A percentile compares a stretch with the other conserved stretches of the same genome.
These are phyloP conservation scores for Bhutanitis thaidina DNA, from an alignment of 2,888 invertebrate genomes.

Conservation along the genomic window DNA sequence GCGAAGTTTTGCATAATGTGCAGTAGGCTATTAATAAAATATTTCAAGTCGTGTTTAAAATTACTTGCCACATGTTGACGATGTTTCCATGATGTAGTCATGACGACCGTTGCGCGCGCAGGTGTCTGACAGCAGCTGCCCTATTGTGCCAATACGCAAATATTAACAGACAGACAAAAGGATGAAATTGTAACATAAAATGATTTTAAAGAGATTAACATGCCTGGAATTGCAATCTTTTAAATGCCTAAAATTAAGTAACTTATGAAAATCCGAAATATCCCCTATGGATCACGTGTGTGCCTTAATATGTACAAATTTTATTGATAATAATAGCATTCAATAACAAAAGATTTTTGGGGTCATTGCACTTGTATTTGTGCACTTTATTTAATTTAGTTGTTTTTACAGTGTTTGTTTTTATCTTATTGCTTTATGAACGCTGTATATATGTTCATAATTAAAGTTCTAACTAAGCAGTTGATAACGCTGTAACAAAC, in stretches of 20 bases:
- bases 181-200: too few species aligned
- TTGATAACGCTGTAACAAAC: conserved; percentile 7
- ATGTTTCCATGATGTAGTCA: conserved; percentile 40
- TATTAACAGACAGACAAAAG: not conserved
- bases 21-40: not conserved
- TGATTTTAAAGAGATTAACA: too few species aligned
- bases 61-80: conserved; percentile 38
- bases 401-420: not conserved
- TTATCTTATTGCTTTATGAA: conserved; percentile 4
- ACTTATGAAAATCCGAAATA: too few species aligned
- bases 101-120: conserved; percentile 56
- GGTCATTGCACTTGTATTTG: not conserved
- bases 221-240: too few species aligned
- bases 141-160: conserved; percentile 21
- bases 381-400: not conserved
- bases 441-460: conserved; percentile 11
- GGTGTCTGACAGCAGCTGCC: conserved; percentile 59
- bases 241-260: too few species aligned
- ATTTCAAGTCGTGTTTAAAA: not conserved
- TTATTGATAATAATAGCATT: too few species aligned
- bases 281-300: too few species aligned
- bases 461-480: conserved; percentile 6
- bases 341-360: not conserved
- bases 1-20: not conserved
- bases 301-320: too few species aligned